Base-by-base conservation (phyloP, 2,113 vertebrate genomes). In the Cyprinodon variegatus region DNA sequence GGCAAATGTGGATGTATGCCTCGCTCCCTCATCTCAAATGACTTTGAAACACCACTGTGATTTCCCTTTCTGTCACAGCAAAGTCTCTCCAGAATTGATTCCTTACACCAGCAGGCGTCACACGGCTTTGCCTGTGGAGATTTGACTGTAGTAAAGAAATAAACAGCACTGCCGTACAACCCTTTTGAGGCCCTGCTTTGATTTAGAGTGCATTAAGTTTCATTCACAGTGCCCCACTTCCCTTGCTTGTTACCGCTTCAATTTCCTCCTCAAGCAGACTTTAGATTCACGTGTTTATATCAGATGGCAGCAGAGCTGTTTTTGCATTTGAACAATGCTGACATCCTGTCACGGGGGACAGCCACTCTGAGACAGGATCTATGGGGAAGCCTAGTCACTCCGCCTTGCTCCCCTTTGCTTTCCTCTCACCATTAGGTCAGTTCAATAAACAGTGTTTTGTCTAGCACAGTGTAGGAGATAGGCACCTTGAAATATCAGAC, bases 181-280 rank as follows among this genome's bases (percentile, higher is more conserved):
- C 89, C 81, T 87, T 29, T 87, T 77, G 75, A 92, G 88, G 89
- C 87, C 87, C 75, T 61, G 67, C 86, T 91, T 88, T 90, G 86
- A 89, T 91, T 92, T 92, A 78, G 85, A 85, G 85, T 83, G 86
- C 86, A 91, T 93, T 93, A 90, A 85, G 77, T 91, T 93, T 88
- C 82, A 76, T 79, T 88, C 84, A 82, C 81, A 67, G 83, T 85
- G 85, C 79, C 86, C 85, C n/a, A 73, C 81, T 86, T 78, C 86
- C 87, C 87, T 45, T 15, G 72, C 66, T 87, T 90, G 83, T 77
- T 86, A 88, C 85, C 85, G 80, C 83, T 89, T 88, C 87, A 86
- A 84, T 90, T 91, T 91, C 85, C 86, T 88, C 72, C 74, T 80
- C 81, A 83, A 81, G 68, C 83, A 80, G 82, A 88, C 79, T 83